Evolutionary conservation across 2,888 invertebrate genomes (phyloP).

Genomic region (Eugnorisma glareosa): DNA sequence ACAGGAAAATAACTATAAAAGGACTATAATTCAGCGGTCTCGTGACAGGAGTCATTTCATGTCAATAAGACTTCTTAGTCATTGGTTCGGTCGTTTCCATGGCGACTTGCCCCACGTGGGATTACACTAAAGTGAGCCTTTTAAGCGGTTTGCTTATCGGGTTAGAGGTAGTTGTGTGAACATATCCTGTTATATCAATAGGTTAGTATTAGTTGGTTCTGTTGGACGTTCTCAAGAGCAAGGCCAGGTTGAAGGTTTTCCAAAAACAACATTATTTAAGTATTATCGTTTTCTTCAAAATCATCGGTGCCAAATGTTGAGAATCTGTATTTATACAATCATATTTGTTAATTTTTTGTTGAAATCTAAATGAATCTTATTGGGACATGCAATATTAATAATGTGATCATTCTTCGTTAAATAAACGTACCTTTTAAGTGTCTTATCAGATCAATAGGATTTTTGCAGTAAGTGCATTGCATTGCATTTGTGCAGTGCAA

Average conservation of each 20-base stretch:
- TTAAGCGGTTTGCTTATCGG: conserved; percentile 18
- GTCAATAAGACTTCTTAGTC: not conserved
- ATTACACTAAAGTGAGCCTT: not conserved
- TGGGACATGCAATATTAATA: conserved; percentile 29
- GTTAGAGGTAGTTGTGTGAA: conserved; percentile 52
- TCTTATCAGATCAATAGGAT: conserved; percentile 29
- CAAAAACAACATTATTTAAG: not conserved
- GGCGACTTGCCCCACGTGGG: not conserved
- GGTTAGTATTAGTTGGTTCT: conserved; percentile 50
- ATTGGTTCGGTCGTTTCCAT: too few species aligned
- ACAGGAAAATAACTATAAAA: not conserved
- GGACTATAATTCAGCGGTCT: not conserved
- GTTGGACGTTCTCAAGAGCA: conserved; percentile 22
- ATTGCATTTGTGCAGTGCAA: too few species aligned
- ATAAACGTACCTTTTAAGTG: conserved; percentile 24
- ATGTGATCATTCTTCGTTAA: conserved; percentile 37
- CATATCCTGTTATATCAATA: conserved; percentile 70
- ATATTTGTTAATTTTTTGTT: conserved; percentile 33
- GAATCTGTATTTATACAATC: conserved; percentile 19
- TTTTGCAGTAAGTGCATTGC: conserved; percentile 33
- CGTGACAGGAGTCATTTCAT: not conserved
- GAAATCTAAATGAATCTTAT: conserved; percentile 27
- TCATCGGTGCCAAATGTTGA: conserved; percentile 58
- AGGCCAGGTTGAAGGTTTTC: not conserved
- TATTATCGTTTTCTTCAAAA: not conserved